Conservation (phyloP, 2,888 invertebrate genomes). For the Caenorhabditis angaria region DNA sequence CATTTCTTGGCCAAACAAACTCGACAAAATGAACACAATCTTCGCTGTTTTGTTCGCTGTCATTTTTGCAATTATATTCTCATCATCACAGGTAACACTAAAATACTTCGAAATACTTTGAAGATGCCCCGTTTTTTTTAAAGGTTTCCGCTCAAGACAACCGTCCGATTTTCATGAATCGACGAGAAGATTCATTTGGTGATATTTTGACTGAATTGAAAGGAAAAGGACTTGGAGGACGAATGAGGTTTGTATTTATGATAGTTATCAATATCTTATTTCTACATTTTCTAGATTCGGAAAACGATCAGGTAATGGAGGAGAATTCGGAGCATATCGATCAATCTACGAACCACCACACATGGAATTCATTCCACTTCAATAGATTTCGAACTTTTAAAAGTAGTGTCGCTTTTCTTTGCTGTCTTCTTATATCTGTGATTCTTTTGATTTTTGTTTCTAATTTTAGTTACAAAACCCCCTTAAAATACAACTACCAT, state of each 20-base stretch:
- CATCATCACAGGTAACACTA: slow-evolving; percentile 1
- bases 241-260: slow-evolving; percentile 53
- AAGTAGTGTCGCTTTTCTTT: not conserved
- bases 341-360: not conserved
- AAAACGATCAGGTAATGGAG: slow-evolving; percentile 2
- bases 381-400: not conserved
- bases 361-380: not conserved
- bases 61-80: not conserved
- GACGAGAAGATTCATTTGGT: slow-evolving; percentile 51
- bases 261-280: not conserved
- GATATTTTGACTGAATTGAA: slow-evolving; percentile 57
- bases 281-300: slow-evolving; percentile 7
- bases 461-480: not conserved
- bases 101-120: not conserved
- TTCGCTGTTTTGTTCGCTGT: not conserved
- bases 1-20: not conserved
- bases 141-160: slow-evolving; percentile 19
- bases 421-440: not conserved
- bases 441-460: not conserved
- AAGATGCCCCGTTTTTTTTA: not conserved
- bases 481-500: not conserved
- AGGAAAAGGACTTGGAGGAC: slow-evolving; percentile 56
- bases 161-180: slow-evolving; percentile 55
- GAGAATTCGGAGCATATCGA: not conserved
- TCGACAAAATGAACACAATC: not conserved